Base-by-base conservation (phyloP, 1,140 invertebrate species). In the Chelonus insularis region DNA sequence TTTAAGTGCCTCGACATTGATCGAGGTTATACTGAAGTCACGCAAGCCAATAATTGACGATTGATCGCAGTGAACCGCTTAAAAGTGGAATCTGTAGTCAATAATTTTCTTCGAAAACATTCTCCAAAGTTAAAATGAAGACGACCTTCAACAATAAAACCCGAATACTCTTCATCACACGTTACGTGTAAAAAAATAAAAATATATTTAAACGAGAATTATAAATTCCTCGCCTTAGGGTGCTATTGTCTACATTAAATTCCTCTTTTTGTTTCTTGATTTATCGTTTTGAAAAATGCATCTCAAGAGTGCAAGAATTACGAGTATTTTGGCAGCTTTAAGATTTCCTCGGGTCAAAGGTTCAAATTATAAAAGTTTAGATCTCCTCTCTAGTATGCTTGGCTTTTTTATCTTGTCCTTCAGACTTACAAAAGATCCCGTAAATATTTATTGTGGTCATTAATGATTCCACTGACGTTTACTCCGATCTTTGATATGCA, bases 1-100 rank as follows among this genome's bases (percentile, higher is more conserved):
- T 52, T 52, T 29, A 34, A 4, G 9, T 39, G 4, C 4, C n/a
- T 39, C n/a, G 34, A 21, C 12, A 21, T 12, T 55, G 34, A 55
- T 55, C 5, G 51, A 55, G 51, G 34, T 55, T 29, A 55, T 11
- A 11, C 16, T 11, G 39, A 14, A 37, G 51, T 55, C 51, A 55
- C 51, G 51, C 51, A 18, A 37, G 12, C 32, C 51, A 39, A 55
- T 55, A 55, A 55, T 55, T 55, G 51, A 12, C 36, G 51, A 55
- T 37, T 39, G 51, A 55, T 39, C 34, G 34, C 36, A 20, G n/a
- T 9, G n/a, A 20, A 37, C 6, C 14, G 29, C 50, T 23, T 23
- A 12, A 16, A 52, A 37, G 8, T n/a, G 21, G 51, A 18, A 43
- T 43, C 14, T 16, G 2, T 1, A 43, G 41, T 43, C 41, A 18